Evolutionary conservation across 2,797 vertebrate species (phyloP), one percentile per base, ranked within the genome.

Genomic region (Champsocephalus esox): DNA sequence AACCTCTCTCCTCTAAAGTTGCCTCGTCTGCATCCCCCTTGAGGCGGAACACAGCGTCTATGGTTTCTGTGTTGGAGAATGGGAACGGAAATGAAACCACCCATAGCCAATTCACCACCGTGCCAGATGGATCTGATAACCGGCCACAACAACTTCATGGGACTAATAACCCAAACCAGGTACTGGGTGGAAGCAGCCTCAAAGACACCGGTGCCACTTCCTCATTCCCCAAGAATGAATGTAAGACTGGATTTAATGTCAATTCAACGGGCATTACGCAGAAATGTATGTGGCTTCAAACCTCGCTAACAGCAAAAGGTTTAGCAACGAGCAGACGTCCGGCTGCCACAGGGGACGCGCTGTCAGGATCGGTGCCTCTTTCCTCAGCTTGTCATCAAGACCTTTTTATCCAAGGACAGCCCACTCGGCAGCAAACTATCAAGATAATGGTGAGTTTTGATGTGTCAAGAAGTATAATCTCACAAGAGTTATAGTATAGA

Each of bases 221-320:
- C 43, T 59, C 58, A 24, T n/a, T 45, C 21, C 19, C 34, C 8
- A 48, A 81, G 64, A 56, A 50, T 17, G 73, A 87, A 34, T 57
- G 62, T 2, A 0, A 72, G 50, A 38, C 62, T 65, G 66, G 72
- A 59, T 52, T 12, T 0, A 88, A 95, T 61, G 70, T 90, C 24
- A 82, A 24, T 57, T 87, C 94, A 66, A 83, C 84, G 0, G 88
- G 92, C 65, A 73, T 93, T 17, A 81, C 93, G 59, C 92, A 87
- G 87, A 92, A 91, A 45, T 73, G 93, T 8, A 55, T 85, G 24
- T 41, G 24, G 2, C 68, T 44, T n/a, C 74, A 79, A 19, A 11
- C 48, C 7, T 55, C 43, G 28, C 77, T 45, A 2, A 54, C 68
- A 52, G 85, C 55, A 56, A 77, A 78, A 2, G 8, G 61, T 14